These are phyloP conservation scores for Paratrypauchen microcephalus DNA, from an alignment of 2,797 vertebrate species.

Conservation along the genomic window DNA sequence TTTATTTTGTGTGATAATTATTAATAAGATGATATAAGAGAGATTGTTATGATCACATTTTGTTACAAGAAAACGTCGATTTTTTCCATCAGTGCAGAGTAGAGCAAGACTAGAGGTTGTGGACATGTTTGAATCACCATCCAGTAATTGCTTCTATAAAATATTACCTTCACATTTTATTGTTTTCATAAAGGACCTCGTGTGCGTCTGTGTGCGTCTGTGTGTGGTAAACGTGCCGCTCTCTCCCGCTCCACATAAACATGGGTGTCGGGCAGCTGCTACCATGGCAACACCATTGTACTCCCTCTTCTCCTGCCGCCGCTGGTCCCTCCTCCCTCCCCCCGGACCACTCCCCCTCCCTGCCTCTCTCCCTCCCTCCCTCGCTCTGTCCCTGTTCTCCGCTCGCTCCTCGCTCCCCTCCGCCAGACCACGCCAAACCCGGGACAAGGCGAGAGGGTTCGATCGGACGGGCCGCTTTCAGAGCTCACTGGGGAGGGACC, in stretches of 20 bases:
- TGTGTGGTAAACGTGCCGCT: slow-evolving; percentile 59
- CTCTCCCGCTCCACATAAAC: slow-evolving; percentile 83
- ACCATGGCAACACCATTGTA: slow-evolving; percentile 86
- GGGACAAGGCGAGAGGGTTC: slow-evolving; percentile 48
- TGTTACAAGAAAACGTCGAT: no score
- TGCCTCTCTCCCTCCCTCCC: slow-evolving; percentile 50
- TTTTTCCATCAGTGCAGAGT: background rate
- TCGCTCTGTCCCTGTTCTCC: slow-evolving; percentile 52
- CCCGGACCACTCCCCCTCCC: slow-evolving; percentile 29
- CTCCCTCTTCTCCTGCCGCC: slow-evolving; percentile 57
- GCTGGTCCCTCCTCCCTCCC: slow-evolving; percentile 51
- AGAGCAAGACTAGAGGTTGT: background rate
- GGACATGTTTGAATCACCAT: background rate
- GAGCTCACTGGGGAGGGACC: slow-evolving; percentile 21
- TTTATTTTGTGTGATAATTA: no score
- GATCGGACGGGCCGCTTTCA: slow-evolving; percentile 25
- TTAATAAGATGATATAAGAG: no score
- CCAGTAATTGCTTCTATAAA: background rate
- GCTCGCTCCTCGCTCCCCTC: slow-evolving; percentile 58
- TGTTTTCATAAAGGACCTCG: slow-evolving; percentile 8
- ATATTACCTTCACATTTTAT: background rate
- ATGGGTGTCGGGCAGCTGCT: slow-evolving; percentile 89
- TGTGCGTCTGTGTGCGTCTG: background rate
- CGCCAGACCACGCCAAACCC: slow-evolving; percentile 55
- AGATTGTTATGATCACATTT: no score